A percentile compares a stretch with the other conserved stretches of the same genome.
phyloP scores from a whole-genome alignment of 2,113 vertebrate genomes.

The Burhinus oedicnemus region DNA sequence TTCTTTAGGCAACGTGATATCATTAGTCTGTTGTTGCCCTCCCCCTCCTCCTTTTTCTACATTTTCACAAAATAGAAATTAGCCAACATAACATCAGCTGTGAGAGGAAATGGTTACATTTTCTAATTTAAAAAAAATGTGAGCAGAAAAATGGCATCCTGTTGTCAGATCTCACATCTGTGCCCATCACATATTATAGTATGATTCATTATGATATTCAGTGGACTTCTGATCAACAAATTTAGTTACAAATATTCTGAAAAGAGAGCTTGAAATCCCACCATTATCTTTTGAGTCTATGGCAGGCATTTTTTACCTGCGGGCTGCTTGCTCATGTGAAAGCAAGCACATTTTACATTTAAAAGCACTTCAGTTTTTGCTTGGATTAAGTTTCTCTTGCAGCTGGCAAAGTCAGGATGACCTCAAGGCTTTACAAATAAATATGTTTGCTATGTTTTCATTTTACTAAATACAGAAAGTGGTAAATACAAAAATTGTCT shows the following conservation, averaged over 20 bases:
- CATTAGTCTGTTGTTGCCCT: neutral
- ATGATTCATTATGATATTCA: neutral
- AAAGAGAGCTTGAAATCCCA: slow-evolving; percentile 34
- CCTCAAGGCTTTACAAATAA: slow-evolving; percentile 56
- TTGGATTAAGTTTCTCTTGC: slow-evolving; percentile 60
- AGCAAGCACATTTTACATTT: slow-evolving; percentile 68
- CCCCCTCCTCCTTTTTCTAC: neutral
- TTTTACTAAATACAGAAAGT: neutral
- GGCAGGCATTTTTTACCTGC: slow-evolving; percentile 35
- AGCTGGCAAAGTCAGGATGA: slow-evolving; percentile 60
- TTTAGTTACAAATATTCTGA: slow-evolving; percentile 19
- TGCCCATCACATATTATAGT: neutral
- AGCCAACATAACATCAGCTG: neutral
- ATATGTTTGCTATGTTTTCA: slow-evolving; percentile 25
- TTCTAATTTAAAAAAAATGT: neutral
- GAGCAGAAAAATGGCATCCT: neutral
- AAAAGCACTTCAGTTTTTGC: slow-evolving; percentile 69
- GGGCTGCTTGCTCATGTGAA: slow-evolving; percentile 68
- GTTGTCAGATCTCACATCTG: neutral
- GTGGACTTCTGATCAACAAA: neutral
- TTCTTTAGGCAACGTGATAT: neutral
- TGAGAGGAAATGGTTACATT: neutral
- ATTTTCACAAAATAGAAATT: neutral
- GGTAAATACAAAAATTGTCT: neutral
- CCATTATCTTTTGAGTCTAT: slow-evolving; percentile 16